A percentile compares a stretch with the other conserved stretches of the same genome.
phyloP scores from a whole-genome alignment of 2,888 invertebrate genomes.

The Agriotes lineatus region DNA sequence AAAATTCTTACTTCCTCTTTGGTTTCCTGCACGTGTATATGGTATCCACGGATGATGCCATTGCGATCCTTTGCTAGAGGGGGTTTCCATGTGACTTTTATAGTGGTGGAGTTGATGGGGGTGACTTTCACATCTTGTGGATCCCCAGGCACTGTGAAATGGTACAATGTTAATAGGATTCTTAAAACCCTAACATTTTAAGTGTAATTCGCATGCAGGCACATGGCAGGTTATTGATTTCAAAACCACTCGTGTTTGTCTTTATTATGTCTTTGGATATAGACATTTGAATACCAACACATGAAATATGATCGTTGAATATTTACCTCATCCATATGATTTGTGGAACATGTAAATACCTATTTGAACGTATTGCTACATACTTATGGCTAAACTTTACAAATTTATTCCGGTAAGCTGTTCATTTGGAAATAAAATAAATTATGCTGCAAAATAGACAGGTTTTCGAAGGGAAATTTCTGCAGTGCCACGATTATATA shows the following conservation, averaged over 20 bases:
- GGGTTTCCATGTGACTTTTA: conserved; percentile 95
- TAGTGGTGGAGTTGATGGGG: conserved; percentile 94
- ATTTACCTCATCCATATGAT: conserved; percentile 63
- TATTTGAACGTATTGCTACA: conserved; percentile 35
- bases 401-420: conserved; percentile 48
- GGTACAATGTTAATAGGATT: conserved; percentile 35
- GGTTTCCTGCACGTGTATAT: conserved; percentile 94
- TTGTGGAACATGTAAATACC: conserved; percentile 52
- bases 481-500: neutral
- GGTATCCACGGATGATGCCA: conserved; percentile 96
- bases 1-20: conserved; percentile 79
- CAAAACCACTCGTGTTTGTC: conserved; percentile 54
- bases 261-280: conserved; percentile 47
- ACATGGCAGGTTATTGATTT: conserved; percentile 59
- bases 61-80: conserved; percentile 92
- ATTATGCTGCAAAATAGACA: conserved; percentile 40
- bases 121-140: conserved; percentile 92
- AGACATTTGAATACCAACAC: conserved; percentile 82
- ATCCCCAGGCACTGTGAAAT: conserved; percentile 93
- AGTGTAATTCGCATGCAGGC: conserved; percentile 61
- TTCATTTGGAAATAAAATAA: conserved; percentile 39
- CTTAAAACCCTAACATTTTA: conserved; percentile 35
- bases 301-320: conserved; percentile 63
- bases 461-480: neutral
- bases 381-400: conserved; percentile 33